Conservation (phyloP, 2,888 invertebrate genomes). For the Meteorus cinctellus region DNA sequence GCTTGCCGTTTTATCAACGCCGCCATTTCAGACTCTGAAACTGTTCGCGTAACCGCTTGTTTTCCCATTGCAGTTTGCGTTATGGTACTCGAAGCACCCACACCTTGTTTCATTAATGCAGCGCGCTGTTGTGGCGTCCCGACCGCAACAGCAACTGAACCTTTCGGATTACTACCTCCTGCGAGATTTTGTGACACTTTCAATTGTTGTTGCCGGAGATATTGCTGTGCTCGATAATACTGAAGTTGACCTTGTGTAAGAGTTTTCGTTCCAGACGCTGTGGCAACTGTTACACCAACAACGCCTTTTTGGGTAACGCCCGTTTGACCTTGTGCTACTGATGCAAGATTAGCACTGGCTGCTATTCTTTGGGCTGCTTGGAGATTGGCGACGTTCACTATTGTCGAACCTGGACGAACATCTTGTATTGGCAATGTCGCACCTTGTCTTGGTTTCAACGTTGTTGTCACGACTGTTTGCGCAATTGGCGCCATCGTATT, state of each 20-base stretch:
- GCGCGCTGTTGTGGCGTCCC: constrained; percentile 67
- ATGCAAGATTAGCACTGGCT: constrained; percentile 64
- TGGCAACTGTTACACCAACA: constrained; percentile 75
- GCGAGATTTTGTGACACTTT: constrained; percentile 67
- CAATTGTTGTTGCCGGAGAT: constrained; percentile 69
- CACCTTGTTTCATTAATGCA: constrained; percentile 65
- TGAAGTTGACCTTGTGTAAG: constrained; percentile 77
- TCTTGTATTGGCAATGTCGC: constrained; percentile 63
- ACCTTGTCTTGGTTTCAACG: constrained; percentile 62
- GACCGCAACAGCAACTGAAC: constrained; percentile 68
- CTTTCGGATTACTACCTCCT: constrained; percentile 65
- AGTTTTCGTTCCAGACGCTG: constrained; percentile 74
- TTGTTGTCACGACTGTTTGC: constrained; percentile 55
- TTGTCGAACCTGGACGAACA: constrained; percentile 63
- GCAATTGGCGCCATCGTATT: constrained; percentile 57
- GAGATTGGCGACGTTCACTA: constrained; percentile 70
- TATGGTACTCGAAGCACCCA: constrained; percentile 51
- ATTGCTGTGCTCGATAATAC: constrained; percentile 79
- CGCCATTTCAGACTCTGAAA: constrained; percentile 78
- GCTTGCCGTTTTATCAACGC: constrained; percentile 77
- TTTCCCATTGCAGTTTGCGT: constrained; percentile 65
- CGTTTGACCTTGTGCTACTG: constrained; percentile 62
- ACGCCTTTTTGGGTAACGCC: constrained; percentile 66
- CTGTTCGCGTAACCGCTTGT: constrained; percentile 74
- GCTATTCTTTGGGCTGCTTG: constrained; percentile 71